Evolutionary conservation across 2,797 vertebrate genomes (phyloP), one percentile per base, ranked within the genome.

Genomic region (Zonotrichia albicollis): DNA sequence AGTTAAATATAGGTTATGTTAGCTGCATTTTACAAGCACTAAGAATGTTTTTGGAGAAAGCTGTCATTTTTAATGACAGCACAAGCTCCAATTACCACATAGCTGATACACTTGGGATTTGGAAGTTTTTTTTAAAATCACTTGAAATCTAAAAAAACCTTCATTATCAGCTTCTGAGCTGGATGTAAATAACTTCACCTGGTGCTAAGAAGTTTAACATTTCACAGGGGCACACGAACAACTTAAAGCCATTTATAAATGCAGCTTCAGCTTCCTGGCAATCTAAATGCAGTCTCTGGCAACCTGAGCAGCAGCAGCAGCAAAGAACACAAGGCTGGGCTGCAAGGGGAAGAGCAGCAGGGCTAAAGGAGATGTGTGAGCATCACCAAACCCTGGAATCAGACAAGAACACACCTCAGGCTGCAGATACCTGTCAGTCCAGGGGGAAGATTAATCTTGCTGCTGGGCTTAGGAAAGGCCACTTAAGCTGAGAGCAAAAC

Each of bases 21-120:
- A 96, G 94, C 97, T 97, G 97, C 97, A 97, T 98, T 97, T 98
- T 98, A 97, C 97, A 97, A 98, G 98, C 97, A 95, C 96, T 94
- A 88, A 95, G 97, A 92, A 95, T 95, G 95, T 97, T 97, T 97
- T 97, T 97, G 97, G 97, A 98, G 97, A 98, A 98, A 98, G 97
- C 98, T 98, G 98, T 98, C 98, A 98, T 97, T 98, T 97, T 97
- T 98, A 98, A 98, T 97, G 98, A 98, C 97, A 97, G 98, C 97
- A 97, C 97, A 97, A 97, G 97, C 97, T 96, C 97, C 97, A 98
- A 97, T 98, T 98, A 98, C 97, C 97, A 95, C 95, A 96, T 95
- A 90, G 95, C 96, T 94, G 94, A 98, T 98, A 96, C 98, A 89
- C 98, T 93, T 76, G 98, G 97, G 98, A 98, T 94, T 94, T 93